Percentiles rank a stretch among this genome's conserved stretches.
Evolutionary conservation across 2,888 invertebrate genomes (phyloP).

Genomic region (Parnassius orleans): DNA sequence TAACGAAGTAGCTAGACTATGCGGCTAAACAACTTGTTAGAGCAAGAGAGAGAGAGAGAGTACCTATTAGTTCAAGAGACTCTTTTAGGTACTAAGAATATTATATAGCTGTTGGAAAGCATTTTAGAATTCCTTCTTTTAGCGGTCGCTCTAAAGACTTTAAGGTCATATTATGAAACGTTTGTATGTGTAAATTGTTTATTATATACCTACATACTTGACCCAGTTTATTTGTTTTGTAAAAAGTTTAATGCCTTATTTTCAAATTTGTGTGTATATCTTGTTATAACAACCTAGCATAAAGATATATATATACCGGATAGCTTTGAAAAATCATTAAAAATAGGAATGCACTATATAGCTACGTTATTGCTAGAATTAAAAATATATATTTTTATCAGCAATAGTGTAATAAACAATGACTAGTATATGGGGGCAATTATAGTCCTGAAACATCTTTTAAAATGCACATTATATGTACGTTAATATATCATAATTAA

Average conservation of each 20-base stretch:
- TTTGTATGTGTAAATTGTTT: not conserved
- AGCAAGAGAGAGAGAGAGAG: no score
- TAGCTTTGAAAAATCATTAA: conserved; percentile 6
- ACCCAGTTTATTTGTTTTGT: conserved; percentile 1
- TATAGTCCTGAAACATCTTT: no score
- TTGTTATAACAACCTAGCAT: conserved; percentile 17
- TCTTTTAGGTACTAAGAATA: no score
- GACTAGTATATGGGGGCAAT: no score
- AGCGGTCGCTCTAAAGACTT: no score
- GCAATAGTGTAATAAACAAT: not conserved
- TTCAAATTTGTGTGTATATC: conserved; percentile 22
- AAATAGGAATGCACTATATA: conserved; percentile 13
- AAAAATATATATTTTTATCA: conserved; percentile 7
- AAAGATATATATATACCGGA: conserved; percentile 16
- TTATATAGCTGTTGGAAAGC: no score
- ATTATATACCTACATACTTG: not conserved
- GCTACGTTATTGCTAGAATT: conserved; percentile 6
- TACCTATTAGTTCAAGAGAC: no score
- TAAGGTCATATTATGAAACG: not conserved
- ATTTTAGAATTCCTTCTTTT: no score
- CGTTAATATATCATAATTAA: no score
- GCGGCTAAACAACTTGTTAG: no score
- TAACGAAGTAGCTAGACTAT: no score
- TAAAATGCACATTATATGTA: no score
- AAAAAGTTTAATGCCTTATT: conserved; percentile 20